Evolutionary conservation across 2,797 vertebrate species (phyloP).

Genomic region (Vultur gryphus): DNA sequence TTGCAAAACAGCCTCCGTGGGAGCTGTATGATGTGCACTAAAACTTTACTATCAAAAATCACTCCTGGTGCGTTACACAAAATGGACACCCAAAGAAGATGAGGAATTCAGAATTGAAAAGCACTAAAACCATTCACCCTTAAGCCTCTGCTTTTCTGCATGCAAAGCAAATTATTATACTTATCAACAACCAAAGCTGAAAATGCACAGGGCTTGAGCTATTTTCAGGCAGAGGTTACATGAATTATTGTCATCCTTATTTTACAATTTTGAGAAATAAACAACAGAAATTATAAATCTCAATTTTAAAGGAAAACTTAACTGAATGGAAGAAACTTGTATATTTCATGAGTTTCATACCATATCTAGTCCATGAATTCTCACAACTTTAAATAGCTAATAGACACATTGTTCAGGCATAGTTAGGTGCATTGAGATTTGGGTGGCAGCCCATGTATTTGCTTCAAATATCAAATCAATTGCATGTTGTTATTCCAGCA

Average conservation of each 20-base stretch:
- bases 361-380: neutral
- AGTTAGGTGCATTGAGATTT: neutral
- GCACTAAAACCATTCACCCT: neutral
- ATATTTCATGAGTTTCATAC: neutral
- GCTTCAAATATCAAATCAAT: neutral
- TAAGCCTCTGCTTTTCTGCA: neutral
- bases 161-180: neutral
- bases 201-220: neutral
- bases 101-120: neutral
- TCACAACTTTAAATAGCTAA: neutral
- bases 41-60: neutral
- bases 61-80: neutral
- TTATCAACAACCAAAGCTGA: neutral
- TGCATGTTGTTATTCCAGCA: neutral
- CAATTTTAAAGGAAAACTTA: neutral
- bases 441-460: neutral
- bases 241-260: neutral
- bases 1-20: neutral
- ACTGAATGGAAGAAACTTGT: neutral
- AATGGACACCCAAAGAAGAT: neutral
- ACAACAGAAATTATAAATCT: neutral
- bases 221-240: neutral
- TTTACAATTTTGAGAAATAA: neutral
- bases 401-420: neutral
- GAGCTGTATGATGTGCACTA: neutral